Percentiles rank a stretch among this genome's conserved stretches.
These are phyloP conservation scores for Rambutsinella grinnellia DNA, from an alignment of 2,888 invertebrate genomes.

Conservation along the genomic window DNA sequence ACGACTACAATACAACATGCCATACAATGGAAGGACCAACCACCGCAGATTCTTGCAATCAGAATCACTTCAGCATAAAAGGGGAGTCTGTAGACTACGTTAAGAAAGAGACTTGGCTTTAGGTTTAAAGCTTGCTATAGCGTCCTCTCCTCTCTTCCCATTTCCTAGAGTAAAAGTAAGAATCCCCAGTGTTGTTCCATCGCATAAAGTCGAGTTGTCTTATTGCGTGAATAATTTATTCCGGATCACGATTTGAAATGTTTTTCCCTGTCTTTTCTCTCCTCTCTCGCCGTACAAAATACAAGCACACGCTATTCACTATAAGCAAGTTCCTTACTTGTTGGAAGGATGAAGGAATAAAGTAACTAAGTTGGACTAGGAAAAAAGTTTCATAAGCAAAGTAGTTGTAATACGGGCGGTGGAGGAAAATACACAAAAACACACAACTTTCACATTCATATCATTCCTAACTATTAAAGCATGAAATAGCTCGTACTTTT, in stretches of 20 bases:
- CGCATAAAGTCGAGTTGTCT: slow-evolving; percentile 50
- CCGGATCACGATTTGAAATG: slow-evolving; percentile 65
- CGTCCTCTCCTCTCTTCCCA: background rate
- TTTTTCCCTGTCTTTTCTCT: slow-evolving; percentile 29
- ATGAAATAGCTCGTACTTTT: slow-evolving; percentile 34
- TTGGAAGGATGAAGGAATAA: background rate
- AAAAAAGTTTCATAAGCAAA: background rate
- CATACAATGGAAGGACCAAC: background rate
- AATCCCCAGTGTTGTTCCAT: slow-evolving; percentile 41
- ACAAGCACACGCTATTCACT: too few relatives aligned
- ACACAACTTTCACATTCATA: slow-evolving; percentile 39
- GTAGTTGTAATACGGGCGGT: background rate
- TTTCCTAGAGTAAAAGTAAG: background rate
- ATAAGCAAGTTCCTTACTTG: too few relatives aligned
- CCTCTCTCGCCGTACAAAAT: too few relatives aligned
- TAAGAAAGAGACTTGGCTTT: background rate
- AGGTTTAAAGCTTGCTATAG: background rate
- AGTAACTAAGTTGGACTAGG: slow-evolving; percentile 1
- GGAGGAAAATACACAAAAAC: background rate
- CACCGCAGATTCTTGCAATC: background rate
- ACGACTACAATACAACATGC: slow-evolving; percentile 3
- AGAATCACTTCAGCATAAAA: background rate
- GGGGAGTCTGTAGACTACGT: background rate
- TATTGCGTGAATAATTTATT: slow-evolving; percentile 66
- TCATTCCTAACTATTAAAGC: slow-evolving; percentile 46